These are phyloP conservation scores for Excalfactoria chinensis DNA, from an alignment of 2,113 vertebrate genomes.

Conservation along the genomic window DNA sequence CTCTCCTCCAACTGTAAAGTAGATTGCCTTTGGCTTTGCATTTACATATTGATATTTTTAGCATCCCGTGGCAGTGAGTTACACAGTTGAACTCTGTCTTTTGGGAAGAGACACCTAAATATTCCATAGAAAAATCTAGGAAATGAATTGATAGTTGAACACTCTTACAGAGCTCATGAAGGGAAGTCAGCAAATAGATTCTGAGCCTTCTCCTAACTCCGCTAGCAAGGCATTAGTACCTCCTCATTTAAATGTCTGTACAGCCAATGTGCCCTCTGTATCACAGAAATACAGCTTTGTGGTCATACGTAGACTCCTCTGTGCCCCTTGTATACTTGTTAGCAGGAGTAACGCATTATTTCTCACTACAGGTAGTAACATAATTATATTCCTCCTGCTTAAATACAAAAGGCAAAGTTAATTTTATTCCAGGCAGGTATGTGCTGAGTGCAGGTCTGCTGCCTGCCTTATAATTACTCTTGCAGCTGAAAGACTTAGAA, in stretches of 20 bases:
- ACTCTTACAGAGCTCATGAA: neutral
- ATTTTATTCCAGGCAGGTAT: slow-evolving; percentile 59
- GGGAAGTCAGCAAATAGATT: neutral
- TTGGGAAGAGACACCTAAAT: neutral
- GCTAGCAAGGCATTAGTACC: neutral
- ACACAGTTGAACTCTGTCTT: neutral
- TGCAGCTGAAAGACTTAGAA: slow-evolving; percentile 40
- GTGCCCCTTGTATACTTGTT: neutral
- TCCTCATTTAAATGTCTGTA: neutral
- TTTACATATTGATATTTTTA: neutral
- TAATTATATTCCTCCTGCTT: slow-evolving; percentile 48
- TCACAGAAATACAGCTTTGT: neutral
- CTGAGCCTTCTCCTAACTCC: neutral
- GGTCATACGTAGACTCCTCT: neutral
- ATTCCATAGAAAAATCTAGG: neutral
- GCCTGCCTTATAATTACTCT: slow-evolving; percentile 25
- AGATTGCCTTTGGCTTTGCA: neutral
- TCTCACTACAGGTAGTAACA: slow-evolving; percentile 37
- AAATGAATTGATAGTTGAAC: neutral
- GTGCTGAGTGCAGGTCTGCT: slow-evolving; percentile 10
- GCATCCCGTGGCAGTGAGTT: neutral
- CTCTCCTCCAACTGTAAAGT: neutral
- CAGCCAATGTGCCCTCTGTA: neutral
- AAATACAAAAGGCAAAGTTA: slow-evolving; percentile 48
- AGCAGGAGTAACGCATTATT: slow-evolving; percentile 38